Evolutionary conservation across 2,797 vertebrate species (phyloP).

Genomic region (Thalassophryne amazonica): DNA sequence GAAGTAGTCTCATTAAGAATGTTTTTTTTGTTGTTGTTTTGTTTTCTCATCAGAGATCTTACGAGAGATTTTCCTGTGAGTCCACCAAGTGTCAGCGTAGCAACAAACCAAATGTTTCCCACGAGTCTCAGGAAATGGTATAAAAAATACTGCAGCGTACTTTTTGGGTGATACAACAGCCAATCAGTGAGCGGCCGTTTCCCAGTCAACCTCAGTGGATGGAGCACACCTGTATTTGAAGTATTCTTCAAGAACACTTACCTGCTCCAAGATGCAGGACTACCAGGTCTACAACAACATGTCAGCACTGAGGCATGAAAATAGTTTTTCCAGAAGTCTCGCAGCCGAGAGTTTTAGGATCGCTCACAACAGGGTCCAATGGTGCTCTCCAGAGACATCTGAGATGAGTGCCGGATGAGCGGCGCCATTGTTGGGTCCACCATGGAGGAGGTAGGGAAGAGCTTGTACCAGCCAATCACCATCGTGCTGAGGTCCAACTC

Average conservation of each 20-base stretch:
- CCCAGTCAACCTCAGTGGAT: neutral
- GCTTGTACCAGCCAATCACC: conserved; percentile 99
- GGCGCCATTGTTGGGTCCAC: conserved; percentile 94
- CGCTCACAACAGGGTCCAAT: conserved; percentile 95
- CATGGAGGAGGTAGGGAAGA: conserved; percentile 98
- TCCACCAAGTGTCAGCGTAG: conserved; percentile 20
- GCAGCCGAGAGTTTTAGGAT: conserved; percentile 77
- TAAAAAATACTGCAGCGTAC: too few species aligned
- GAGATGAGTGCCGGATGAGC: conserved; percentile 95
- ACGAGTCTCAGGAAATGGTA: conserved; percentile 25
- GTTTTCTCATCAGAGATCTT: conserved; percentile 32
- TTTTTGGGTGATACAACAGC: conserved; percentile 29
- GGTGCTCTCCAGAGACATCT: conserved; percentile 97
- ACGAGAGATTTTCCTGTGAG: conserved; percentile 21
- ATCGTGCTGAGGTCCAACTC: conserved; percentile 96
- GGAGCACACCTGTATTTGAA: too few species aligned
- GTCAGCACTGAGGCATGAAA: conserved; percentile 15
- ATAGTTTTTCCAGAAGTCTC: conserved; percentile 2
- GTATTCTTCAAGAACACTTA: too few species aligned
- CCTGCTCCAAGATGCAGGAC: conserved; percentile 15
- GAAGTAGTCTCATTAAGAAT: conserved; percentile 45
- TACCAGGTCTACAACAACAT: conserved; percentile 4
- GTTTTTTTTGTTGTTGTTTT: too few species aligned
- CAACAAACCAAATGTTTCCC: conserved; percentile 39
- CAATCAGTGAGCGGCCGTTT: conserved; percentile 12